Base-by-base conservation (phyloP, 2,888 invertebrate genomes). In the Anoplius nigerrimus region DNA sequence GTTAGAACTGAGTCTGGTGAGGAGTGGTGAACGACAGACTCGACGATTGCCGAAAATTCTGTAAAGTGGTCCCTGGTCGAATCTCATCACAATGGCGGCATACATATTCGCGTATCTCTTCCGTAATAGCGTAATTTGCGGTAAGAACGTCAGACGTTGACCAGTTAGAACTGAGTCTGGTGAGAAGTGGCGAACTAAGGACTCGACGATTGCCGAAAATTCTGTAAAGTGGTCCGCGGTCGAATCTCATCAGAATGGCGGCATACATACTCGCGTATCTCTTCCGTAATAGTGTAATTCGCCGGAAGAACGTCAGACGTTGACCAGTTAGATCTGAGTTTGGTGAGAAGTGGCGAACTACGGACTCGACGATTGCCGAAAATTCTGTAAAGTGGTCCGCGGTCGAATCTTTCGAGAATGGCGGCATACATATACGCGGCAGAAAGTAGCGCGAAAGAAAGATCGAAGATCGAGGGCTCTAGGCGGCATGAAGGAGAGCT, bases 381-480 rank as follows among this genome's bases (percentile, higher is more conserved):
- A 48, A 4, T 48, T n/a, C 48, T 13, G 6, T 4, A 48, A 48
- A 48, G 48, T 18, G 48, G 48, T 16, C 4, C 45, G 45, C 45
- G 45, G n/a, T 45, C 45, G 45, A 45, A 45, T 45, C 16, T 3
- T 11, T 45, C 45, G 45, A 45, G 45, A 45, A 45, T 3, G 20
- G 20, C 20, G 51, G 51, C 18, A 18, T n/a, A 45, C 3, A 51
- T 51, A 21, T 15, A 66, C 5, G 18, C 59, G 72, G 54, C 53
- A 63, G 72, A 46, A 69, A 61, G 59, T 62, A 66, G 54, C 60
- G 62, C 34, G 62, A 71, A n/a, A 53, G 65, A 60, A 60, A 75
- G 69, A 80, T 80, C 65, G 74, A 71, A 72, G 72, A 78, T 80
- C 66, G 72, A 74, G 78, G 62, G 61, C 71, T 61, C 51, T 67